Percentiles rank a stretch among this genome's conserved stretches.
These are phyloP conservation scores for Nothocercus julius DNA, from an alignment of 2,113 vertebrate species.

Conservation along the genomic window DNA sequence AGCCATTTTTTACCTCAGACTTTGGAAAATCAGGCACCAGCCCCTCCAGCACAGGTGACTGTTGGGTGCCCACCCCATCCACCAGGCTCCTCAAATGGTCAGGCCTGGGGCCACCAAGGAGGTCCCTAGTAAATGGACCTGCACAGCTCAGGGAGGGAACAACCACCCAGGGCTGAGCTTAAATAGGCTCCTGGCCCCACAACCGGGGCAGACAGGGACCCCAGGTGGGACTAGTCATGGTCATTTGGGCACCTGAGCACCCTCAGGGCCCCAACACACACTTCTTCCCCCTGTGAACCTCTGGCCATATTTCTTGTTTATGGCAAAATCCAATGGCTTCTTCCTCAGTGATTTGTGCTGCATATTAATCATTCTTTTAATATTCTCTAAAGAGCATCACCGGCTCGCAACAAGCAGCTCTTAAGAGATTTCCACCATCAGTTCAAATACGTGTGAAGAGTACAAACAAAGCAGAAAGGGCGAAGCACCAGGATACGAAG, in stretches of 20 bases:
- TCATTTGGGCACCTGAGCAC: fast-evolving
- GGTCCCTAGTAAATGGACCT: too few relatives aligned
- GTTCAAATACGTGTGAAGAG: not conserved
- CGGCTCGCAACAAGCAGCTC: not conserved
- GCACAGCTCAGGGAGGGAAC: too few relatives aligned
- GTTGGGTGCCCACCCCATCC: not conserved
- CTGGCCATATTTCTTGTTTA: not conserved
- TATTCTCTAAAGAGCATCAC: not conserved
- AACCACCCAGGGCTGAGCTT: not conserved
- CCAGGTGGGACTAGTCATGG: not conserved
- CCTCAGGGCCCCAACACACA: not conserved
- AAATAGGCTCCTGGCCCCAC: not conserved
- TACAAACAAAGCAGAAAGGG: not conserved
- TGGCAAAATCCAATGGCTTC: not conserved
- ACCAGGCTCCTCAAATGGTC: too few relatives aligned
- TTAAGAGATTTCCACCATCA: not conserved
- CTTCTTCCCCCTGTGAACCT: not conserved
- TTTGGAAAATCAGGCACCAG: not conserved
- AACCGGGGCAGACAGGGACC: not conserved
- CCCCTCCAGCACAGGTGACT: not conserved
- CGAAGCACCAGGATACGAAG: not conserved
- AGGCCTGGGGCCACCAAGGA: too few relatives aligned
- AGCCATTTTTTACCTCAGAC: too few relatives aligned
- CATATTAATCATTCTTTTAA: not conserved
- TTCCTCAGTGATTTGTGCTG: not conserved